A percentile compares a stretch with the other conserved stretches of the same genome.
Evolutionary conservation across 2,113 vertebrate species (phyloP).

Genomic region (Oryzias melastigma): DNA sequence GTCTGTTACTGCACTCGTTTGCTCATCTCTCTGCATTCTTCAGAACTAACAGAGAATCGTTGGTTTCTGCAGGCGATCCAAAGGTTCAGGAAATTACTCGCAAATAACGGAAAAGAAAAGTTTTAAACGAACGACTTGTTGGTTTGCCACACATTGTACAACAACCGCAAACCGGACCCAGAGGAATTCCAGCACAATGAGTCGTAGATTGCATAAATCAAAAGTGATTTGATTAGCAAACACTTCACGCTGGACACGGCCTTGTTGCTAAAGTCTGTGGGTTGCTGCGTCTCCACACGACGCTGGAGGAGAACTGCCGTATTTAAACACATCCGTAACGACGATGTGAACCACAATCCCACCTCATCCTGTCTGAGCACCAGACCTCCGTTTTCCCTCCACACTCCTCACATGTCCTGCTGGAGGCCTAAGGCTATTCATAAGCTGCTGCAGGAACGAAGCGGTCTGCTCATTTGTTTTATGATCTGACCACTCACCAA

Average conservation of each 20-base stretch:
- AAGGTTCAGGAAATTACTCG: background rate
- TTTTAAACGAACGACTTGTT: slow-evolving; percentile 5
- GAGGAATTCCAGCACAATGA: slow-evolving; percentile 28
- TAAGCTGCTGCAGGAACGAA: slow-evolving; percentile 35
- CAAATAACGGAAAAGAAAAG: background rate
- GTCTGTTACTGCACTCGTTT: slow-evolving; percentile 42
- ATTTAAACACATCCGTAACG: slow-evolving; percentile 52
- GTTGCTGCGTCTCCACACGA: slow-evolving; percentile 27
- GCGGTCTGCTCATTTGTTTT: slow-evolving; percentile 46
- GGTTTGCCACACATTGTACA: slow-evolving; percentile 33
- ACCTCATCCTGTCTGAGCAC: slow-evolving; percentile 34
- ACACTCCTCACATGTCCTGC: slow-evolving; percentile 18
- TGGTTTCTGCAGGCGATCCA: slow-evolving; percentile 1
- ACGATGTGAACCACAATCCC: slow-evolving; percentile 39
- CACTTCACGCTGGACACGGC: slow-evolving; percentile 1
- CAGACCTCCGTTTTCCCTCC: slow-evolving; percentile 35
- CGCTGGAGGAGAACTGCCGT: slow-evolving; percentile 9
- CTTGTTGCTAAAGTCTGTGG: slow-evolving; percentile 13
- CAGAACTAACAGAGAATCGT: slow-evolving; percentile 47
- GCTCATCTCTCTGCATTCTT: slow-evolving; percentile 37
- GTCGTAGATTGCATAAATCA: slow-evolving; percentile 17
- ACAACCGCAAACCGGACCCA: slow-evolving; percentile 32
- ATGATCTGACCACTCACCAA: slow-evolving; percentile 62
- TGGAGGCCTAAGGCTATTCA: slow-evolving; percentile 27
- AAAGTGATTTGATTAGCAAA: slow-evolving; percentile 28